Percentiles rank a stretch among this genome's conserved stretches.
Conservation (phyloP, 2,888 invertebrate species). For the Anaspis maculata region DNA sequence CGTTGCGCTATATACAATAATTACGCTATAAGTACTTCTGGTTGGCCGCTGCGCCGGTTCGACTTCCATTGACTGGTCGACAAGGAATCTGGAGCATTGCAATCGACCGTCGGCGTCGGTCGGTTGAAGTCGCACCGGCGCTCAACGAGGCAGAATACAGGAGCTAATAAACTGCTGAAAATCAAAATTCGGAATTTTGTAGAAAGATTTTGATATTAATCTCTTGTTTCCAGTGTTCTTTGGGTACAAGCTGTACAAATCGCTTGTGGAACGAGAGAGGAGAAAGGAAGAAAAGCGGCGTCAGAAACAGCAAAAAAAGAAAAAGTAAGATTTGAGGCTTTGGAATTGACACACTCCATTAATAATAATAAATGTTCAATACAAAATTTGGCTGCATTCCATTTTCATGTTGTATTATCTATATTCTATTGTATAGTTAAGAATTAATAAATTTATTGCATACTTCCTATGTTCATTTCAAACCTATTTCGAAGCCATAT, state of each 20-base stretch:
- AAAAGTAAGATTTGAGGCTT: slow-evolving; percentile 47
- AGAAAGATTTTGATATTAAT: no score
- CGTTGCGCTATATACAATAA: no score
- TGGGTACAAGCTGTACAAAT: slow-evolving; percentile 76
- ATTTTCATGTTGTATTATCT: slow-evolving; percentile 7
- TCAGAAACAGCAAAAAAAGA: slow-evolving; percentile 71
- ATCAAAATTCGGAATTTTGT: neutral
- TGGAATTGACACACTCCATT: neutral
- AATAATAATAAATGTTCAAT: slow-evolving; percentile 1
- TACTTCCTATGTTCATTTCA: neutral
- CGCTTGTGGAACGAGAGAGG: slow-evolving; percentile 65
- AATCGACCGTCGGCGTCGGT: no score
- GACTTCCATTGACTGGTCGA: no score
- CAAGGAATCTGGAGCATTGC: no score
- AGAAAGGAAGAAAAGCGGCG: slow-evolving; percentile 75
- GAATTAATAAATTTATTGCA: slow-evolving; percentile 2
- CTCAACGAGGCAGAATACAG: no score
- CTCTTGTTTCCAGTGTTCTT: slow-evolving; percentile 74
- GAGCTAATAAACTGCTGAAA: no score
- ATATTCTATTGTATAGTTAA: slow-evolving; percentile 9
- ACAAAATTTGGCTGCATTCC: slow-evolving; percentile 5
- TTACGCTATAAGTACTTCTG: no score
- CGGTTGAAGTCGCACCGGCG: no score
- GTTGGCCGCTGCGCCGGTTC: no score
- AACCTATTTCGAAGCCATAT: no score